phyloP scores from a whole-genome alignment of 2,888 invertebrate genomes.

The Gari tellinella region DNA sequence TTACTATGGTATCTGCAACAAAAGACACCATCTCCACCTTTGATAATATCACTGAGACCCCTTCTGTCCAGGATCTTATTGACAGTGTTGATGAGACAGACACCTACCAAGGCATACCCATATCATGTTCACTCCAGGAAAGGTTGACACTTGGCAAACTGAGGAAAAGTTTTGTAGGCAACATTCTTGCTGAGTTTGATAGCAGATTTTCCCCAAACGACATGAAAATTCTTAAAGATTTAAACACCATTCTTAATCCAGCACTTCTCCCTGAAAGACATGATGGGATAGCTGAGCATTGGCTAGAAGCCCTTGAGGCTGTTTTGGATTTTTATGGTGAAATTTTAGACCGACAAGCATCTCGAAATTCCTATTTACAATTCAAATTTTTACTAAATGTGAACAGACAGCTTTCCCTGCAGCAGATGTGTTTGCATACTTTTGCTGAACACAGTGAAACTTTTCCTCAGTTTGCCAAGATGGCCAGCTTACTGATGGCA shows the following conservation, averaged over 20 bases:
- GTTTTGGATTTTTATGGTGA: slow-evolving; percentile 9
- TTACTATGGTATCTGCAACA: slow-evolving; percentile 5
- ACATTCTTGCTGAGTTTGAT: slow-evolving; percentile 26
- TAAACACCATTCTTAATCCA: slow-evolving; percentile 9
- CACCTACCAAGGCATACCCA: not conserved
- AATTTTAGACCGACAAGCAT: slow-evolving; percentile 1
- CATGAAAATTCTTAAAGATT: slow-evolving; percentile 22
- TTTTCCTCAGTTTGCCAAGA: slow-evolving; percentile 24
- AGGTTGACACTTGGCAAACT: slow-evolving; percentile 7
- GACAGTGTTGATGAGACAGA: no score
- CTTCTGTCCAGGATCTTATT: not conserved
- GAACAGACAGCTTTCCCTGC: slow-evolving; percentile 21
- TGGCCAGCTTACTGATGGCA: slow-evolving; percentile 31
- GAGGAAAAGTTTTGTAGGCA: slow-evolving; percentile 17
- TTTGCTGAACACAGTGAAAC: slow-evolving; percentile 9
- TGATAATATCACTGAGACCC: no score
- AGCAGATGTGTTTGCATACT: slow-evolving; percentile 9
- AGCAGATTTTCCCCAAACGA: slow-evolving; percentile 29
- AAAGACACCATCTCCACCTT: slow-evolving; percentile 9
- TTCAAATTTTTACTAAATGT: slow-evolving; percentile 41
- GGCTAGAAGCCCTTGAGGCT: slow-evolving; percentile 16
- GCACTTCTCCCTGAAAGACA: no score
- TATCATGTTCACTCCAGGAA: slow-evolving; percentile 13
- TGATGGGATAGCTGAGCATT: no score
- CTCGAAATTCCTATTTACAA: slow-evolving; percentile 12